Conservation (phyloP, 1,140 invertebrate species). For the Drosophila leontia region DNA sequence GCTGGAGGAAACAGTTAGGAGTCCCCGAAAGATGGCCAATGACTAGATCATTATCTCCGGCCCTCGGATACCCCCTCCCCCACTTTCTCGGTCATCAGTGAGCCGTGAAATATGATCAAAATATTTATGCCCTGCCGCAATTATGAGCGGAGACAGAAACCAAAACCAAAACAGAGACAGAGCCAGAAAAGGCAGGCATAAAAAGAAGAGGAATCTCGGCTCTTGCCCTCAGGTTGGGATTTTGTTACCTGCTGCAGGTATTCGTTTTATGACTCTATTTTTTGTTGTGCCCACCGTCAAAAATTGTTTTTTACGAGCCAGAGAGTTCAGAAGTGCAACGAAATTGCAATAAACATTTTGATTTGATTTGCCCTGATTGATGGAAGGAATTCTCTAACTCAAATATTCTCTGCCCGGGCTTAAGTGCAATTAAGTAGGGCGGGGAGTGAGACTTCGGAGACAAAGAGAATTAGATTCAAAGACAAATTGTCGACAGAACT, state of each 20-base stretch:
- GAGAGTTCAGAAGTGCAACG: slow-evolving; percentile 71
- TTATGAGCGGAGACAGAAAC: slow-evolving; percentile 52
- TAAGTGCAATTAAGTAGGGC: slow-evolving; percentile 59
- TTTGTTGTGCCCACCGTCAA: slow-evolving; percentile 11
- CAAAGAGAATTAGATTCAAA: slow-evolving; percentile 68
- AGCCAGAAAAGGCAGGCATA: slow-evolving; percentile 13
- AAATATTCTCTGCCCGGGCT: slow-evolving; percentile 17
- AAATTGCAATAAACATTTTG: slow-evolving; percentile 60
- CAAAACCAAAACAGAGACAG: slow-evolving; percentile 7
- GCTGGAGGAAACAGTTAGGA: slow-evolving; percentile 35
- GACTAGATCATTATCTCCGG: slow-evolving; percentile 62
- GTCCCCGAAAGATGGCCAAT: slow-evolving; percentile 37
- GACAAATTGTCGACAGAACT: slow-evolving; percentile 76
- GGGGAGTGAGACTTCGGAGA: slow-evolving; percentile 6
- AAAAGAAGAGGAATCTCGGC: slow-evolving; percentile 37
- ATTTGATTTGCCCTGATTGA: slow-evolving; percentile 60
- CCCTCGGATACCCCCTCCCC: slow-evolving; percentile 1
- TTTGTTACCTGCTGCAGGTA: slow-evolving; percentile 65
- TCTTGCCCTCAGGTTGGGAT: slow-evolving; percentile 58
- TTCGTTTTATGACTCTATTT: slow-evolving; percentile 78
- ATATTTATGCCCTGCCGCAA: slow-evolving; percentile 74
- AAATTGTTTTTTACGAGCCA: slow-evolving; percentile 65
- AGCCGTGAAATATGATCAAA: slow-evolving; percentile 82
- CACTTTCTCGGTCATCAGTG: slow-evolving; percentile 47
- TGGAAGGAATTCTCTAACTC: slow-evolving; percentile 25